These are phyloP conservation scores for Amphiduros pacificus DNA, from an alignment of 2,888 invertebrate genomes.

Conservation along the genomic window DNA sequence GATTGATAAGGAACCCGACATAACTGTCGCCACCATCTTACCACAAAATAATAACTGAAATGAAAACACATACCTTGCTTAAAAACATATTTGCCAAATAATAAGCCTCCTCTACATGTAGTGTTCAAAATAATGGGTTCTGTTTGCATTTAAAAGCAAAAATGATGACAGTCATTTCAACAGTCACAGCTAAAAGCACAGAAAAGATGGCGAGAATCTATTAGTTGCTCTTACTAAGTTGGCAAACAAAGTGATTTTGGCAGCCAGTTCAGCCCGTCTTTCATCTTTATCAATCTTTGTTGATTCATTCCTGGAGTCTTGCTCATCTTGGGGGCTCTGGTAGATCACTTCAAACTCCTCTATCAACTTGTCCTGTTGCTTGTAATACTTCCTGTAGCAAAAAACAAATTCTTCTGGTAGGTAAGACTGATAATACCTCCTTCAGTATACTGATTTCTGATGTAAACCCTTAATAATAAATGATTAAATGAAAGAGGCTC, in stretches of 20 bases:
- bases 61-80: background rate
- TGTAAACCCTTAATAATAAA: too few relatives aligned
- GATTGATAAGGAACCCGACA: slow-evolving; percentile 62
- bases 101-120: too few relatives aligned
- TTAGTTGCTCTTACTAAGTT: slow-evolving; percentile 41
- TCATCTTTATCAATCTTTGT: slow-evolving; percentile 19
- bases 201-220: background rate
- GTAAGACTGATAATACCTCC: too few relatives aligned
- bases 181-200: too few relatives aligned
- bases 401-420: too few relatives aligned
- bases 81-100: background rate
- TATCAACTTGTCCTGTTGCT: slow-evolving; percentile 48
- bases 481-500: too few relatives aligned
- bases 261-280: slow-evolving; percentile 32
- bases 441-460: too few relatives aligned
- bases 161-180: too few relatives aligned
- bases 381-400: slow-evolving; percentile 43
- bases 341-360: slow-evolving; percentile 41
- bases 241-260: slow-evolving; percentile 40
- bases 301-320: slow-evolving; percentile 1
- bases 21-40: slow-evolving; percentile 58
- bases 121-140: too few relatives aligned
- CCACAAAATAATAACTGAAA: slow-evolving; percentile 53
- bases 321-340: slow-evolving; percentile 27
- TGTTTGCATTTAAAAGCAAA: too few relatives aligned